Evolutionary conservation across 2,797 vertebrate genomes (phyloP).

Genomic region (Cyprinodon diabolis): DNA sequence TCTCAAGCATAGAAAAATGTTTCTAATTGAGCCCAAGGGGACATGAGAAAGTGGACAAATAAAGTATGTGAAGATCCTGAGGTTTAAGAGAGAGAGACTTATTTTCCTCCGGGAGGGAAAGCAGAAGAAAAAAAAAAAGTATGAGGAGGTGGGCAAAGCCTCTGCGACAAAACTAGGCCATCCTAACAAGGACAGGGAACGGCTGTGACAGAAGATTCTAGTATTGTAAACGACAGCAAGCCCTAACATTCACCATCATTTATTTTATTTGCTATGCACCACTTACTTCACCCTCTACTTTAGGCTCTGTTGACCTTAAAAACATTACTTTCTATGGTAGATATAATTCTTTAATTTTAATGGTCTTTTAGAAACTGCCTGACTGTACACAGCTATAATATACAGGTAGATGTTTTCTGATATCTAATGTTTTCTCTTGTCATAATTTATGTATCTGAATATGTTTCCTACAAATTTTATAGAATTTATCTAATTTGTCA

Average conservation of each 20-base stretch:
- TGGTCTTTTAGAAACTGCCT: conserved; percentile 16
- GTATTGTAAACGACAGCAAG: conserved; percentile 43
- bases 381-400: conserved; percentile 9
- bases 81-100: conserved; percentile 63
- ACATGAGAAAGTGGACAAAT: conserved; percentile 31
- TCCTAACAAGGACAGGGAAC: conserved; percentile 67
- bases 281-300: conserved; percentile 61
- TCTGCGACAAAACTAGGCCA: conserved; percentile 75
- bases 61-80: conserved; percentile 41
- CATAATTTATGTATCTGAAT: too few relatives aligned
- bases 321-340: conserved; percentile 32
- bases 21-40: conserved; percentile 74
- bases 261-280: conserved; percentile 63
- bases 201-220: conserved; percentile 63
- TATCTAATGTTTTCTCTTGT: too few relatives aligned
- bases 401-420: too few relatives aligned
- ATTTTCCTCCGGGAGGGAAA: conserved; percentile 45
- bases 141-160: conserved; percentile 65
- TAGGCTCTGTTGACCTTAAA: conserved; percentile 47
- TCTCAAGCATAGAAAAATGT: conserved; percentile 20
- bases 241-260: conserved; percentile 54
- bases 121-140: conserved; percentile 41
- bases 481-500: neutral
- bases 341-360: conserved; percentile 21
- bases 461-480: neutral